Conservation (phyloP, 2,888 invertebrate genomes). For the Hoplodrina ambigua region DNA sequence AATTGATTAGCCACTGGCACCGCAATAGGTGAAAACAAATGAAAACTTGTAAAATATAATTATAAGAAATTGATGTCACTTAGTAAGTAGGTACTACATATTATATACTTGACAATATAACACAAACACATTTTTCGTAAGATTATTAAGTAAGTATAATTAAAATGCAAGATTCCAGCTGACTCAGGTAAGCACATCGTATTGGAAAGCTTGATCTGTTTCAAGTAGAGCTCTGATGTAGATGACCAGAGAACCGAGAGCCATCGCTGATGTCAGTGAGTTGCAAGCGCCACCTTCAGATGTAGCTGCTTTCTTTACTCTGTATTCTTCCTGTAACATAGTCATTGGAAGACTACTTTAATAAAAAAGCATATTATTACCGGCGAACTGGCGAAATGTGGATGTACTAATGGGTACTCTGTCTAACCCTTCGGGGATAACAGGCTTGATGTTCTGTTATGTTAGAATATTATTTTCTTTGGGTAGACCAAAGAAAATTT, state of each 20-base stretch:
- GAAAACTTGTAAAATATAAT: no score
- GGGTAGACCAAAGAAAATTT: neutral
- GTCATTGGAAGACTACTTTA: neutral
- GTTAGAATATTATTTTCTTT: neutral
- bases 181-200: slow-evolving; percentile 79
- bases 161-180: neutral
- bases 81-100: neutral
- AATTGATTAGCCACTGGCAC: no score
- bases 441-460: no score
- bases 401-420: no score
- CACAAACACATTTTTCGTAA: neutral
- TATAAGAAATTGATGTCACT: neutral
- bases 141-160: no score
- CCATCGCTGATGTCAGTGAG: slow-evolving; percentile 86
- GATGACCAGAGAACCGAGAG: slow-evolving; percentile 80
- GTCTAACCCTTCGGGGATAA: no score
- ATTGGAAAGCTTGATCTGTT: slow-evolving; percentile 87
- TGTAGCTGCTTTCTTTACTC: slow-evolving; percentile 81
- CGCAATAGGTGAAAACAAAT: no score
- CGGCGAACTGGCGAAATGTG: no score
- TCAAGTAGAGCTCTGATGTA: slow-evolving; percentile 85
- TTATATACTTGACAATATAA: neutral
- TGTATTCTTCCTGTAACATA: slow-evolving; percentile 80
- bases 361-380: neutral
- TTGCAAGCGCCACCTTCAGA: slow-evolving; percentile 85